Evolutionary conservation across 1,140 invertebrate species (phyloP), one percentile per base, ranked within the genome.

Genomic region (Matsumurasca onukii): DNA sequence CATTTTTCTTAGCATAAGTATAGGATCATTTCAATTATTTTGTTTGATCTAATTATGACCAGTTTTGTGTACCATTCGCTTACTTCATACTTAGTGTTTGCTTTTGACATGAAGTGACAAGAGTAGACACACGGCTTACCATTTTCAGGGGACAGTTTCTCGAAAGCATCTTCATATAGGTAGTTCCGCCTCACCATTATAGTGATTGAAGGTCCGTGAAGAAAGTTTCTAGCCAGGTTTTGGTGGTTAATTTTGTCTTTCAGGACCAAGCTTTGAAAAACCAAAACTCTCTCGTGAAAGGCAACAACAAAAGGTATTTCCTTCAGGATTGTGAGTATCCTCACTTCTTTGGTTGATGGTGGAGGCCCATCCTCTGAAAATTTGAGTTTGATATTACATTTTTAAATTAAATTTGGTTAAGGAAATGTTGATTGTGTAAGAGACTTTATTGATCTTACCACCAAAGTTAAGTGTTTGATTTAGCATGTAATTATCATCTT

Each of bases 151-250:
- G 94, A 94, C 0, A 98, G 80, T 79, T 97, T 97, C 30, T 97
- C 94, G 80, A 95, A 98, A 0, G 97, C 94, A 82, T 99, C 97
- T 81, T 99, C 97, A 78, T 99, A 99, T 0, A 99, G 83, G 81
- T 97, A 95, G 74, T 92, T 93, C 66, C 97, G 83, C 59, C 97
- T 82, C 1, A 98, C 91, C 20, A 88, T 87, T 1, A 98, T 86
- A 72, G 88, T 86, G 66, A 95, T 93, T 25, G 85, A 84, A 0
- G 90, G 86, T 0, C 90, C 90, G 69, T 89, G 86, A 71, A 91
- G 82, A 75, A 93, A 91, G 67, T 90, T 86, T 0, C 86, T 82
- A 29, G 88, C 75, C 66, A 39, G 34, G 13, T 88, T 88, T 77
- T 93, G 91, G 73, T 89, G 84, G 57, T 90, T 86, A 48, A 85